Evolutionary conservation across 1,140 invertebrate species (phyloP), one percentile per base, ranked within the genome.

Genomic region (Zaprionus gabonicus): DNA sequence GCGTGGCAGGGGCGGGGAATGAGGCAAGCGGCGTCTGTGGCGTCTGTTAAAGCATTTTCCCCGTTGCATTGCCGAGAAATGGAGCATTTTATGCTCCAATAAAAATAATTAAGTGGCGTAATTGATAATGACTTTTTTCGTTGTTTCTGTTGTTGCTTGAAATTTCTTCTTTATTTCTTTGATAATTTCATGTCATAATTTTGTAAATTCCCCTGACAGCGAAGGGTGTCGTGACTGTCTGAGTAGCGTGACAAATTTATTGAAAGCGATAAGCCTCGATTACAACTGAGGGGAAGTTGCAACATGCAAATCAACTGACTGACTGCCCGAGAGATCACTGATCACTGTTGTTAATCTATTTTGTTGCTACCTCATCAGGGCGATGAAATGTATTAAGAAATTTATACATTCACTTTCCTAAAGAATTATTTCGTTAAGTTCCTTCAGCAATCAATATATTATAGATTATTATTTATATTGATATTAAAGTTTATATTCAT

Each of bases 71-170:
- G 53, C 66, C 77, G 82, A 81, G 85, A 90, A 88, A 88, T 88
- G 84, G 84, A 85, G 81, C 84, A 88, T 90, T 88, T 88, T 90
- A 88, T 90, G 85, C 84, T 88, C 84, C 85, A 88, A 88, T 88
- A 88, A 84, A 88, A 90, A 90, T 88, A 88, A 88, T 88, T 88
- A 88, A 88, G 84, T 88, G 84, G 75, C 84, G 85, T 88, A 88
- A 88, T 88, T 88, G 84, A 88, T 90, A 88, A 88, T 88, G 84
- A 84, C 81, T 88, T 79, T 76, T 51, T 31, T 34, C 34, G 49
- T 62, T 60, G 49, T 65, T 56, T 34, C 51, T 46, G 66, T 27
- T 58, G 27, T 12, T 20, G 17, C 38, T 63, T 64, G 17, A 53
- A 66, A 78, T 82, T 70, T 72, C 31, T 58, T 67, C 66, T 72